A percentile compares a stretch with the other conserved stretches of the same genome.
phyloP scores from a whole-genome alignment of 2,888 invertebrate species.

The Ormyrus thymus region DNA sequence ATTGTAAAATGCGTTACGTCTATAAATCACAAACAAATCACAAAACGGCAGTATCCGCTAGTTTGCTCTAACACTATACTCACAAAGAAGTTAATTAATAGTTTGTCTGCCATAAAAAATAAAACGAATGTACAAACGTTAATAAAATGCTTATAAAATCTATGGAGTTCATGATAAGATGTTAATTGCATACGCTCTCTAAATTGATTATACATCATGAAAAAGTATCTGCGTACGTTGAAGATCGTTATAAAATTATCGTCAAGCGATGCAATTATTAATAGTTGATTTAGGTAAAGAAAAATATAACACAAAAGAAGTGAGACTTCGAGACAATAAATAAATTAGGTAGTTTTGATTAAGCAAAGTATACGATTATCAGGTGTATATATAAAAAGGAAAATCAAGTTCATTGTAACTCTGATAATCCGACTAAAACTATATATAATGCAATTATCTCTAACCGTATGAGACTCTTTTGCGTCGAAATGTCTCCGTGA shows the following conservation, averaged over 20 bases:
- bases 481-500: constrained; percentile 35
- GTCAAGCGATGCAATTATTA: constrained; percentile 9
- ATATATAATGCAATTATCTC: constrained; percentile 27
- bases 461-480: constrained; percentile 11
- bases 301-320: constrained; percentile 46
- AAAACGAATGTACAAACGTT: constrained; percentile 57
- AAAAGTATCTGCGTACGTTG: constrained; percentile 14
- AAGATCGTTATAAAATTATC: constrained; percentile 31
- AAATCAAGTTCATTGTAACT: constrained; percentile 41
- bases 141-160: constrained; percentile 61
- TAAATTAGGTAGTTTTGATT: constrained; percentile 67
- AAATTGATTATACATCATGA: constrained; percentile 34
- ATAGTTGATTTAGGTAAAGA: constrained; percentile 23
- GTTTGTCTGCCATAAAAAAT: constrained; percentile 56
- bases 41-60: constrained; percentile 2
- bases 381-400: constrained; percentile 36
- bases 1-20: background rate
- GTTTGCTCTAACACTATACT: constrained; percentile 23
- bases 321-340: constrained; percentile 62
- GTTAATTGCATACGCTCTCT: constrained; percentile 30
- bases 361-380: constrained; percentile 51
- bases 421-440: constrained; percentile 44
- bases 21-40: background rate
- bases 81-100: constrained; percentile 46
- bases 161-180: constrained; percentile 43